Evolutionary conservation across 2,888 invertebrate species (phyloP).

Genomic region (Lasiommata megera): DNA sequence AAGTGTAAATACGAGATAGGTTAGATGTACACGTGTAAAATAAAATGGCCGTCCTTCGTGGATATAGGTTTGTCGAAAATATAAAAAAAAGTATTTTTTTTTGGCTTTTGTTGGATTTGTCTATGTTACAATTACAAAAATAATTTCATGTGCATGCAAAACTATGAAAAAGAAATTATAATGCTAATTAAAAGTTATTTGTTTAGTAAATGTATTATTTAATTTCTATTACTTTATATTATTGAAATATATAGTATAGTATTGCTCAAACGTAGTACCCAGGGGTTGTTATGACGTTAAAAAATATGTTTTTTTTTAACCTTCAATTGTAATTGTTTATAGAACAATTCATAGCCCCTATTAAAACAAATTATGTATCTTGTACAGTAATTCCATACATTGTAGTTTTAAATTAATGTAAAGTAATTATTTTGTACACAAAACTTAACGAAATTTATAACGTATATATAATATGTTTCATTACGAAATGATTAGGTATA

Average conservation of each 20-base stretch:
- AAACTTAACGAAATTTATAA: not conserved
- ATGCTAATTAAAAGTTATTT: not conserved
- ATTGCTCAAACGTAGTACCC: conserved; percentile 23
- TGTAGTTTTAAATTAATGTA: not conserved
- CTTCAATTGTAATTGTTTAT: not conserved
- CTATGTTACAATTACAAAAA: not conserved
- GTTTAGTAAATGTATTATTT: not conserved
- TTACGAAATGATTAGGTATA: too few relatives aligned
- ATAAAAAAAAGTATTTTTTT: not conserved
- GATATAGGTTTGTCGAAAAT: not conserved
- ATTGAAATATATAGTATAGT: not conserved
- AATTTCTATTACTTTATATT: not conserved
- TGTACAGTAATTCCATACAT: conserved; percentile 13
- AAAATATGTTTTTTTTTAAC: not conserved
- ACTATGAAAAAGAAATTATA: not conserved
- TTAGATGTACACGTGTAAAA: conserved; percentile 35
- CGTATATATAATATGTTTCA: too few relatives aligned
- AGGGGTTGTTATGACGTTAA: not conserved
- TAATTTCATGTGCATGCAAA: not conserved
- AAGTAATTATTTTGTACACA: not conserved
- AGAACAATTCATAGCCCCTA: not conserved
- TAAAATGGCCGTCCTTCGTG: conserved; percentile 6
- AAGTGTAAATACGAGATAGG: conserved; percentile 42
- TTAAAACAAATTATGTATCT: conserved; percentile 7
- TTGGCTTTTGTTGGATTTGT: conserved; percentile 3